Conservation (phyloP, 2,113 vertebrate genomes). For the Cercopithecus mona region DNA sequence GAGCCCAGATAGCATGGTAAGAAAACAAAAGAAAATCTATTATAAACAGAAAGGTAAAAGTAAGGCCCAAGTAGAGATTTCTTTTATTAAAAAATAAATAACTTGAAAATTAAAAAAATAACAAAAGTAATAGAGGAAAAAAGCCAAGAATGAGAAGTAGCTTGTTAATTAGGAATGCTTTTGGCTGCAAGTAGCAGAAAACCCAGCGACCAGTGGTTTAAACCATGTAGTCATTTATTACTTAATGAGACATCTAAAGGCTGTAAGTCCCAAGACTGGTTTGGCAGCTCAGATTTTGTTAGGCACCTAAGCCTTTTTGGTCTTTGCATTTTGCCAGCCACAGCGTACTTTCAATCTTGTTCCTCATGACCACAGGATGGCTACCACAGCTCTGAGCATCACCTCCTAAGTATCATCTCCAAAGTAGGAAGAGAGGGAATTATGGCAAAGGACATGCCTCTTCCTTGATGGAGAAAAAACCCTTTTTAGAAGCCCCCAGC, state of each 20-base stretch:
- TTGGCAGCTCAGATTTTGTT: neutral
- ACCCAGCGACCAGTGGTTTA: neutral
- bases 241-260: neutral
- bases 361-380: neutral
- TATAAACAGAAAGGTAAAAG: neutral
- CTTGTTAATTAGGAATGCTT: constrained; percentile 8
- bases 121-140: neutral
- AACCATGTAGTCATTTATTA: neutral
- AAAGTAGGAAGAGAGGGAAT: neutral
- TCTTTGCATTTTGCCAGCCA: neutral
- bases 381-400: neutral
- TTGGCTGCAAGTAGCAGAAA: neutral
- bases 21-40: neutral
- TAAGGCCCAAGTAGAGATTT: neutral
- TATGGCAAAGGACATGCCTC: neutral
- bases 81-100: neutral
- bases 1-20: neutral
- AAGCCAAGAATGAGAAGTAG: neutral
- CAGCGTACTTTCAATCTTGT: neutral
- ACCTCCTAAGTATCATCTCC: neutral
- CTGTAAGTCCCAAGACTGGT: neutral
- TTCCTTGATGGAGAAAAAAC: neutral
- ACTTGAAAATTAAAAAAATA: neutral
- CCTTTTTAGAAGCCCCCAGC: neutral
- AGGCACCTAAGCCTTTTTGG: neutral